These are phyloP conservation scores for Aphelocoma coerulescens DNA, from an alignment of 2,113 vertebrate genomes.

Conservation along the genomic window DNA sequence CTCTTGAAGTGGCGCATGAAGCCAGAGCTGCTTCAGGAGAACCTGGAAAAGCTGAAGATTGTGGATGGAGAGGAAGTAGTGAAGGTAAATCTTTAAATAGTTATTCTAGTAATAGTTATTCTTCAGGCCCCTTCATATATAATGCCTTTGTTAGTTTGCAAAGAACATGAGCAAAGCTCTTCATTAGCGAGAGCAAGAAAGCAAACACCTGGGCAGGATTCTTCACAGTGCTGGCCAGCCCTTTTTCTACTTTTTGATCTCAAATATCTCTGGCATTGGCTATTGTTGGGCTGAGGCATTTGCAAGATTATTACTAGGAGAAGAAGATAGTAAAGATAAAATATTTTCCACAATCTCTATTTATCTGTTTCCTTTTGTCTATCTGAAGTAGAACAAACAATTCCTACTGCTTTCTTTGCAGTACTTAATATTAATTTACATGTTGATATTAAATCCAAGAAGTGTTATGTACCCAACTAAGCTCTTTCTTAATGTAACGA, in stretches of 20 bases:
- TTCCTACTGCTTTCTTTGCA: not conserved
- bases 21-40: slow-evolving; percentile 89
- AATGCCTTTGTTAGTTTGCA: not conserved
- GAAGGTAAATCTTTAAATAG: slow-evolving; percentile 75
- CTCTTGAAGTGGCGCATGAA: slow-evolving; percentile 95
- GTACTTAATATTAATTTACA: not conserved
- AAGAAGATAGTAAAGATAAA: not conserved
- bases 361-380: not conserved
- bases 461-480: not conserved
- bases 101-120: not conserved
- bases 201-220: not conserved
- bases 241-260: not conserved
- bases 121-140: not conserved
- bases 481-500: not conserved
- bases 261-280: not conserved
- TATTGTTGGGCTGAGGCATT: not conserved
- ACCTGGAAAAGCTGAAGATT: slow-evolving; percentile 92
- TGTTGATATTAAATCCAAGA: not conserved
- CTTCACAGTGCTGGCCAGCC: not conserved
- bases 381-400: not conserved
- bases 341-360: not conserved
- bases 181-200: not conserved
- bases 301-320: not conserved
- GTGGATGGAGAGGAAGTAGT: slow-evolving; percentile 98
- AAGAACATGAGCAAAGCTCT: not conserved